Evolutionary conservation across 1,140 invertebrate species (phyloP), one percentile per base, ranked within the genome.

Genomic region (Atta cephalotes): DNA sequence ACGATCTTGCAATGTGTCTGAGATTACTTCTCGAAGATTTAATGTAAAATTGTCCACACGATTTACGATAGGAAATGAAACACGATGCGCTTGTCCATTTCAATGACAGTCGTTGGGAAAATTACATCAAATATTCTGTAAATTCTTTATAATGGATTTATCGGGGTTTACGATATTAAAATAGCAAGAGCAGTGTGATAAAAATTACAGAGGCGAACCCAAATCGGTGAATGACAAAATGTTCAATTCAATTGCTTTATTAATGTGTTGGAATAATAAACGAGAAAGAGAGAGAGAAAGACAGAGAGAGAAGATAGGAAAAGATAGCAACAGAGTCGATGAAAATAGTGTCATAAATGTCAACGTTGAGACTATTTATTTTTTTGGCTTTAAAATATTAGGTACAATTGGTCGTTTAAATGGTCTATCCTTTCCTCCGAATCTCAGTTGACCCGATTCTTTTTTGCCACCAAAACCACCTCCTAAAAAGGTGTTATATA

Each of bases 391-490:
- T 35, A 88, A 71, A 63, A 93, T 80, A 85, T 88, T 87, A 9
- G 92, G 89, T 76, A 94, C 21, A 76, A 97, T 96, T 3, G 97
- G 97, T 94, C 96, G 96, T 89, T 95, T 96, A 87, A 97, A 98
- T 0, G 97, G 97, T 92, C 97, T 95, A 71, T 97, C 96, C 91
- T 96, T 96, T 35, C 98, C 97, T 9, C 98, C 98, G 96, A 98
- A 99, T 87, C 98, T 95, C 21, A 98, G 94, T 92, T 99, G 98
- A 0, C 98, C 98, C 3, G 98, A 98, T 94, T 98, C 97, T 91
- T 98, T 98, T 89, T 96, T 97, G 1, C 98, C 98, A 14, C 98
- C 98, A 92, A 98, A 97, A 21, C 98, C 98, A 65, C 98, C 98
- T 39, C 98, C 96, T 96, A 21, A 31, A 51, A 78, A 77, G 66